Evolutionary conservation across 2,113 vertebrate genomes (phyloP).

Genomic region (Apodemus sylvaticus): DNA sequence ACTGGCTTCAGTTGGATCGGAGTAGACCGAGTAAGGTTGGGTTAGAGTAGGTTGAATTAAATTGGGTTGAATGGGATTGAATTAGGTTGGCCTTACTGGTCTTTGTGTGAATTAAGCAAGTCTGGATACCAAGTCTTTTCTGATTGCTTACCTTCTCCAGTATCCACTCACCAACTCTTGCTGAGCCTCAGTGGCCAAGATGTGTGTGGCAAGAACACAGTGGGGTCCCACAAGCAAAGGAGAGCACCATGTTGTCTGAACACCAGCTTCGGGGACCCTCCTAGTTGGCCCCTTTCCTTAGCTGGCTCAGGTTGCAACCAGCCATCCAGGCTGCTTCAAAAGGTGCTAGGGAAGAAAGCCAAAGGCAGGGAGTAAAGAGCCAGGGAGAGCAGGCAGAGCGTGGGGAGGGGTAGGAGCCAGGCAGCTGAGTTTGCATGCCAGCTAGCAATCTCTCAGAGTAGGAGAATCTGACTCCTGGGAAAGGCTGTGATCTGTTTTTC

Average conservation of each 20-base stretch:
- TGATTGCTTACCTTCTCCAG: background rate
- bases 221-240: background rate
- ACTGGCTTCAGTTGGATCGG: background rate
- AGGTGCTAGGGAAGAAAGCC: background rate
- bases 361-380: background rate
- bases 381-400: background rate
- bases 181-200: background rate
- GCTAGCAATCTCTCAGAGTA: background rate
- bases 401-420: background rate
- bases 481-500: conserved; percentile 72
- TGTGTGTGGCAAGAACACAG: background rate
- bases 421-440: background rate
- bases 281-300: background rate
- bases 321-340: background rate
- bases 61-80: background rate
- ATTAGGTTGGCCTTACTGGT: background rate
- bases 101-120: background rate
- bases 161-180: background rate
- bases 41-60: background rate
- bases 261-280: background rate
- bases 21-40: background rate
- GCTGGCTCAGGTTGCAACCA: background rate
- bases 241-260: background rate
- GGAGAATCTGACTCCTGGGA: background rate
- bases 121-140: background rate